These are phyloP conservation scores for Epirrhoe alternata DNA, from an alignment of 2,888 invertebrate genomes.

Conservation along the genomic window DNA sequence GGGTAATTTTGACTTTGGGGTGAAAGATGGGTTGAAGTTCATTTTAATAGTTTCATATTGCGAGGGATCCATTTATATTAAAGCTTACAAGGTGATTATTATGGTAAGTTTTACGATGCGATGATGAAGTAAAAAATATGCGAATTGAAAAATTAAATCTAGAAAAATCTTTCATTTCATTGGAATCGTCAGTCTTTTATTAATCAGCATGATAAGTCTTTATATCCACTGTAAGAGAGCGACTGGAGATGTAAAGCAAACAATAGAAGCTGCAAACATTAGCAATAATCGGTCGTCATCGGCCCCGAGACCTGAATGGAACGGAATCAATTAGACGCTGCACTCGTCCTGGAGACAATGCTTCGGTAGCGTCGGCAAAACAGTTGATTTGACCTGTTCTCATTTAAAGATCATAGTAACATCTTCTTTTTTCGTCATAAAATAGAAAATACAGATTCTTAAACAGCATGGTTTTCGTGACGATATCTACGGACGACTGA, in stretches of 20 bases:
- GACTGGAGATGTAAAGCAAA: constrained; percentile 5
- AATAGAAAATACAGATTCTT: too few species aligned
- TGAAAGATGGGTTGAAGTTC: constrained; percentile 3
- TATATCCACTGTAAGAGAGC: neutral
- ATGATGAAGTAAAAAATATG: too few species aligned
- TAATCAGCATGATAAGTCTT: neutral
- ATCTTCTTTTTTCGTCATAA: too few species aligned
- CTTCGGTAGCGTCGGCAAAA: constrained; percentile 32
- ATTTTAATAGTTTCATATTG: neutral
- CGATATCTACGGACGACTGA: too few species aligned
- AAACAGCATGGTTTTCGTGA: too few species aligned
- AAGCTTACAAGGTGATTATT: neutral
- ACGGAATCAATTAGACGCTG: constrained; percentile 64
- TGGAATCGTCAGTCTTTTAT: neutral
- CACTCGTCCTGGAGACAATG: constrained; percentile 53
- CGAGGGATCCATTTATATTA: neutral
- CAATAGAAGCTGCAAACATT: constrained; percentile 21
- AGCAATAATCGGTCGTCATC: constrained; percentile 36
- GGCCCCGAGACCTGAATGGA: constrained; percentile 26
- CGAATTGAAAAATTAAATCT: too few species aligned
- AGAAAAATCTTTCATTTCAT: neutral
- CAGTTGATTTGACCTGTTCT: neutral
- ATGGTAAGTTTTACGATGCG: too few species aligned
- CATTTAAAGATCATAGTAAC: too few species aligned
- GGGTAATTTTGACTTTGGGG: constrained; percentile 14